Percentiles rank a stretch among this genome's conserved stretches.
Conservation (phyloP, 1,140 invertebrate genomes). For the Drosophila willistoni region DNA sequence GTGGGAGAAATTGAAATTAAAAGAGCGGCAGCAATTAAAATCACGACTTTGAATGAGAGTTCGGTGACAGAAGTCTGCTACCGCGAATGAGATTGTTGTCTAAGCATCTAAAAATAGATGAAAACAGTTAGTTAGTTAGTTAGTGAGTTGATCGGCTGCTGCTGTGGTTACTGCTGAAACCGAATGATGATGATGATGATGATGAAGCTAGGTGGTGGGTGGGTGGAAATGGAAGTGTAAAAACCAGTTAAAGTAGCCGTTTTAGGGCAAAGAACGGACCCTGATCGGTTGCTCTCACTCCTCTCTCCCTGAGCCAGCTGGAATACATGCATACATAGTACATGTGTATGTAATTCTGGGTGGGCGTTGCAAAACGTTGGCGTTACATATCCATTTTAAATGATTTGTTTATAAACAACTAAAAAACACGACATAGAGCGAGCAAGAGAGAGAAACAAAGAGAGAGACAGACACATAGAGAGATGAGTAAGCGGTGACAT, state of each 20-base stretch:
- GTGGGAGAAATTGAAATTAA: constrained; percentile 18
- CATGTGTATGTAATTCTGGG: constrained; percentile 11
- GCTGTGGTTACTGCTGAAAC: constrained; percentile 1
- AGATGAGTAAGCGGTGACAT: constrained; percentile 63
- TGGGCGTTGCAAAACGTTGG: constrained; percentile 44
- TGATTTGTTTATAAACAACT: constrained; percentile 77
- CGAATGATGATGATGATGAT: not conserved
- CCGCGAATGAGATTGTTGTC: constrained; percentile 5
- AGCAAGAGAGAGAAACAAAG: constrained; percentile 9
- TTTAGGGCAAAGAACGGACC: constrained; percentile 53
- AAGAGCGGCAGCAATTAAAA: constrained; percentile 7
- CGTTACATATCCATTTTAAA: constrained; percentile 39
- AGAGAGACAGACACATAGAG: not conserved
- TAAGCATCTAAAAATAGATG: constrained; percentile 16
- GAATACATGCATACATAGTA: not conserved
- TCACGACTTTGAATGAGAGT: constrained; percentile 24
- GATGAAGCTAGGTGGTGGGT: not conserved
- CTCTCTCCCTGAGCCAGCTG: not conserved
- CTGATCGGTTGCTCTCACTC: constrained; percentile 20
- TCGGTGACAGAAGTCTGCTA: not conserved
- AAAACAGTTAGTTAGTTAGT: constrained; percentile 8
- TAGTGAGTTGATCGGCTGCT: constrained; percentile 14
- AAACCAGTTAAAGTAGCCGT: constrained; percentile 60
- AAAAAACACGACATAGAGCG: constrained; percentile 21
- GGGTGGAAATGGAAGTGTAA: constrained; percentile 48